Evolutionary conservation across 1,140 invertebrate species (phyloP).

Genomic region (Akabosia matsudoensis): DNA sequence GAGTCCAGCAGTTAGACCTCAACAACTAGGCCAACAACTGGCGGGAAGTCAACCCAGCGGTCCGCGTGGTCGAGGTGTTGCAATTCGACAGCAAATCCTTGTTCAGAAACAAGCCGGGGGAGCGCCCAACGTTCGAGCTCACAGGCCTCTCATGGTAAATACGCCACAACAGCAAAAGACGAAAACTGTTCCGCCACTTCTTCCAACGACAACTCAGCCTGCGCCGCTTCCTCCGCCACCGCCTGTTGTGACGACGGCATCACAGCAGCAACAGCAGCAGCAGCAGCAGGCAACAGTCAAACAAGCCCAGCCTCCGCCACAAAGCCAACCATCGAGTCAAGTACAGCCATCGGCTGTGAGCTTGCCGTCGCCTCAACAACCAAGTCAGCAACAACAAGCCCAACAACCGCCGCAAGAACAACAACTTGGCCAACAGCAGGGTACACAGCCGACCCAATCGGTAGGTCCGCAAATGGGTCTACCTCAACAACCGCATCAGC

Average conservation of each 20-base stretch:
- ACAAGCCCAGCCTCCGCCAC: background rate
- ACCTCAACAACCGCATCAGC: background rate
- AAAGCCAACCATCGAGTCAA: slow-evolving; percentile 2
- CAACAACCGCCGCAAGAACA: slow-evolving; percentile 23
- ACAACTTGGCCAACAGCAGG: slow-evolving; percentile 24
- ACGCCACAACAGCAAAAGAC: background rate
- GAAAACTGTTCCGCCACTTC: background rate
- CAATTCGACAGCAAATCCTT: background rate
- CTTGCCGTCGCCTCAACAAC: background rate
- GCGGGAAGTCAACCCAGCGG: slow-evolving; percentile 4
- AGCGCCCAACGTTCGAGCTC: background rate
- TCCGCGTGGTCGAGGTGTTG: background rate
- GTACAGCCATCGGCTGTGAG: too few relatives aligned
- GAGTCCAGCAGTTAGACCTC: too few relatives aligned
- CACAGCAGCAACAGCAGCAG: background rate
- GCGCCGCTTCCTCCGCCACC: background rate
- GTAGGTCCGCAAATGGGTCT: background rate
- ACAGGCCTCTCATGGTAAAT: slow-evolving; percentile 1
- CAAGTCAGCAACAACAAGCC: slow-evolving; percentile 21
- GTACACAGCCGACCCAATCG: slow-evolving; percentile 4
- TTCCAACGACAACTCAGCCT: background rate
- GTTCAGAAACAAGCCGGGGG: background rate
- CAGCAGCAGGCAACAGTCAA: background rate
- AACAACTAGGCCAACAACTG: too few relatives aligned
- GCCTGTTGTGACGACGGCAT: background rate